Percentiles rank a stretch among this genome's conserved stretches.
phyloP scores from a whole-genome alignment of 2,888 invertebrate species.

The Pristionchus maxplancki region DNA sequence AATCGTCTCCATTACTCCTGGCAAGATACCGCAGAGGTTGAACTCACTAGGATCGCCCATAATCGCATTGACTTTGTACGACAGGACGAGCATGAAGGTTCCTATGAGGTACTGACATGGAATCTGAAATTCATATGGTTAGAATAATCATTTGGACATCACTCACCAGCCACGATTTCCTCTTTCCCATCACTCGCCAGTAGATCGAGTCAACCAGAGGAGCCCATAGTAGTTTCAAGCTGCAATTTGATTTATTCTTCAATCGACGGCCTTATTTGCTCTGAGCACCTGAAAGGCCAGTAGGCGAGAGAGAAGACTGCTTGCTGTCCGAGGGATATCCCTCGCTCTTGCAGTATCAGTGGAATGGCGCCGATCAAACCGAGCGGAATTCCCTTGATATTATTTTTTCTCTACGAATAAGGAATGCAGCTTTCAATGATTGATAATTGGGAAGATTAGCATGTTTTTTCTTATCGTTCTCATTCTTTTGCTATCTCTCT shows the following conservation, averaged over 20 bases:
- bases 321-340: constrained; percentile 95
- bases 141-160: constrained; percentile 74
- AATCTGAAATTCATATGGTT: constrained; percentile 56
- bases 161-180: constrained; percentile 87
- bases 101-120: constrained; percentile 80
- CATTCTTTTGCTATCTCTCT: background rate
- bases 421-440: background rate
- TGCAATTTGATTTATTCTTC: too few relatives aligned
- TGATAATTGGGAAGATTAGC: background rate
- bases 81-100: constrained; percentile 90
- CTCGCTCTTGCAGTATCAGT: constrained; percentile 92
- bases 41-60: constrained; percentile 67
- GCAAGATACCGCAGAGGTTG: background rate
- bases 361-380: constrained; percentile 95
- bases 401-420: too few relatives aligned
- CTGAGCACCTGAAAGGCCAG: constrained; percentile 85
- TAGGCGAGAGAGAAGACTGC: constrained; percentile 81
- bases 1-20: background rate
- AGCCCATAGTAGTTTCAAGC: constrained; percentile 95
- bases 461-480: background rate
- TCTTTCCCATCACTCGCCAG: constrained; percentile 78
- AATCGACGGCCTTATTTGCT: too few relatives aligned
- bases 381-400: constrained; percentile 88
- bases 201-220: constrained; percentile 96
- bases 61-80: constrained; percentile 80